phyloP scores from a whole-genome alignment of 2,113 vertebrate species.

The Rhynchomys soricoides region DNA sequence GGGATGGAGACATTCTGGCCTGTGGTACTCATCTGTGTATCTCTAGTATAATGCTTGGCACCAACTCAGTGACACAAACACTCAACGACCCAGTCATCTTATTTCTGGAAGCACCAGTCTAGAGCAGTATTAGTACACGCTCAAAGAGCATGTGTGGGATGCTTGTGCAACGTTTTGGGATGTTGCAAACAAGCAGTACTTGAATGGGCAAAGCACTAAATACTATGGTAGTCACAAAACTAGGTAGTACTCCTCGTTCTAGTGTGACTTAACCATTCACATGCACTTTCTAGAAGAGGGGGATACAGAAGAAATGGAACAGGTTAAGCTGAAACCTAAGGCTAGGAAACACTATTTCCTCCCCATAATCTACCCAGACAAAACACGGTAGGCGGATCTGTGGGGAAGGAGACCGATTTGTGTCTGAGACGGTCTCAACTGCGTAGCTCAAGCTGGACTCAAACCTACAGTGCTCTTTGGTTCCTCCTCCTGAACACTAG shows the following conservation, averaged over 20 bases:
- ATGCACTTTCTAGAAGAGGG: neutral
- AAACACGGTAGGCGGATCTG: neutral
- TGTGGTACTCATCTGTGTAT: neutral
- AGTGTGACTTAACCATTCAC: neutral
- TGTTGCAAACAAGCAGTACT: neutral
- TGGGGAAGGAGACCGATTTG: neutral
- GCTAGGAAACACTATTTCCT: neutral
- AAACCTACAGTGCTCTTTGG: too few relatives aligned
- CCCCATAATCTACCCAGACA: neutral
- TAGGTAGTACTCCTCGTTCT: neutral
- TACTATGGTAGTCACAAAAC: neutral
- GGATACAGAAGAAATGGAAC: neutral
- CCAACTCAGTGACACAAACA: neutral
- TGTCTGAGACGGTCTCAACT: neutral
- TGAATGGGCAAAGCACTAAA: neutral
- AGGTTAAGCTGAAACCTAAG: neutral
- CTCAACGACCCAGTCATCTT: neutral
- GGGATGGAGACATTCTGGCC: neutral
- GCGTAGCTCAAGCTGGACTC: neutral
- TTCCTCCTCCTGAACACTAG: neutral
- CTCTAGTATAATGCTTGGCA: neutral
- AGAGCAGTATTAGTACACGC: neutral
- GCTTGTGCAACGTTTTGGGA: neutral
- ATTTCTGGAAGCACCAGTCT: constrained; percentile 19
- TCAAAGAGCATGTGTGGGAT: neutral